Evolutionary conservation across 2,888 invertebrate species (phyloP).

Genomic region (Mythimna albipuncta): DNA sequence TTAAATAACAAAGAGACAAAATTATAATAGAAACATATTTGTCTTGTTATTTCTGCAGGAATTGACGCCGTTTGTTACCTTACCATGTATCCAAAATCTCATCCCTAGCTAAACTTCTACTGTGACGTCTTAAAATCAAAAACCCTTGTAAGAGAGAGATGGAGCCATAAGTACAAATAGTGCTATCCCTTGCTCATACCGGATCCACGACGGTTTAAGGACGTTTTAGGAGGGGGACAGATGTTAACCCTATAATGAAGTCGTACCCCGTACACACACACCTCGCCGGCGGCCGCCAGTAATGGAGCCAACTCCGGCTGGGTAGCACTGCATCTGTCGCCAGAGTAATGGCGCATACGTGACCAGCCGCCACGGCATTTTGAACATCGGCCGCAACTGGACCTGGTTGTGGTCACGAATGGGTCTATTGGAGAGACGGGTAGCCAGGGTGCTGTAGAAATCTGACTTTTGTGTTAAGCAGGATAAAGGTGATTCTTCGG

Average conservation of each 20-base stretch:
- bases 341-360: slow-evolving; percentile 77
- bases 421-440: slow-evolving; percentile 9
- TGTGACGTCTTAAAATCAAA: no score
- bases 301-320: slow-evolving; percentile 66
- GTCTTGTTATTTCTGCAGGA: no score
- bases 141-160: no score
- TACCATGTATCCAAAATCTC: no score
- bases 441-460: no score
- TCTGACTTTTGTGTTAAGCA: neutral
- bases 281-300: slow-evolving; percentile 63
- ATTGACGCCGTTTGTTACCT: no score
- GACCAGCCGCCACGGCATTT: slow-evolving; percentile 68
- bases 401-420: slow-evolving; percentile 8
- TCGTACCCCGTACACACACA: slow-evolving; percentile 59
- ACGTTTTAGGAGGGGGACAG: neutral
- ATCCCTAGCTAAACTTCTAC: no score
- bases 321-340: slow-evolving; percentile 72
- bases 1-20: no score
- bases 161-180: no score
- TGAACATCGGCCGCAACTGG: slow-evolving; percentile 63
- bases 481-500: neutral
- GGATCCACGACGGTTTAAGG: no score
- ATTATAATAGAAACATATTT: no score
- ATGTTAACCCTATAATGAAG: slow-evolving; percentile 64
- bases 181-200: no score